Percentiles rank a stretch among this genome's conserved stretches.
phyloP scores from a whole-genome alignment of 2,888 invertebrate species.

The Papilio gigon region DNA sequence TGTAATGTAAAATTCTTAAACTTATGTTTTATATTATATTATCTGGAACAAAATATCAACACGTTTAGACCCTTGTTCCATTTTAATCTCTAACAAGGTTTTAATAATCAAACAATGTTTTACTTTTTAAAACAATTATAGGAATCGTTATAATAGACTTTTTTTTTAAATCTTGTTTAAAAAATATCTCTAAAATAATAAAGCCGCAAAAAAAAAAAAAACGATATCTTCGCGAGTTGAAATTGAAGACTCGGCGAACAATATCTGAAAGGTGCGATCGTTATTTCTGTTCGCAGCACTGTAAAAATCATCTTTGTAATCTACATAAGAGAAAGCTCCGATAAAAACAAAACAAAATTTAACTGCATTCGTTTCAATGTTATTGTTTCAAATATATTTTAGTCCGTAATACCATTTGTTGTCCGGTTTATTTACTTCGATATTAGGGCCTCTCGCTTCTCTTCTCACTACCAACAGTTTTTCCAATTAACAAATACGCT shows the following conservation, averaged over 20 bases:
- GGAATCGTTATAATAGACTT: too few relatives aligned
- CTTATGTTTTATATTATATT: too few relatives aligned
- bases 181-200: constrained; percentile 13
- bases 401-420: neutral
- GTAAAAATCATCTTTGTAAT: constrained; percentile 32
- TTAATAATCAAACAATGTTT: too few relatives aligned
- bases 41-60: too few relatives aligned
- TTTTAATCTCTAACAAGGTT: too few relatives aligned
- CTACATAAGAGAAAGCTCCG: constrained; percentile 8
- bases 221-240: constrained; percentile 29
- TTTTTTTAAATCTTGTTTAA: too few relatives aligned
- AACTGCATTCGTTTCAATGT: constrained; percentile 15
- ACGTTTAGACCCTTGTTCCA: too few relatives aligned
- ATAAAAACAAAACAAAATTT: constrained; percentile 8
- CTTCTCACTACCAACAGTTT: too few relatives aligned
- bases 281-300: constrained; percentile 38
- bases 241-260: constrained; percentile 32
- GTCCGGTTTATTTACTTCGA: neutral
- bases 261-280: constrained; percentile 32
- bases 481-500: too few relatives aligned
- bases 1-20: constrained; percentile 3
- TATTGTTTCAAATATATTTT: constrained; percentile 2
- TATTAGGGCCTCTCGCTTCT: neutral
- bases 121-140: too few relatives aligned
- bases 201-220: neutral